phyloP scores from a whole-genome alignment of 2,113 vertebrate species.

The Lontra canadensis region DNA sequence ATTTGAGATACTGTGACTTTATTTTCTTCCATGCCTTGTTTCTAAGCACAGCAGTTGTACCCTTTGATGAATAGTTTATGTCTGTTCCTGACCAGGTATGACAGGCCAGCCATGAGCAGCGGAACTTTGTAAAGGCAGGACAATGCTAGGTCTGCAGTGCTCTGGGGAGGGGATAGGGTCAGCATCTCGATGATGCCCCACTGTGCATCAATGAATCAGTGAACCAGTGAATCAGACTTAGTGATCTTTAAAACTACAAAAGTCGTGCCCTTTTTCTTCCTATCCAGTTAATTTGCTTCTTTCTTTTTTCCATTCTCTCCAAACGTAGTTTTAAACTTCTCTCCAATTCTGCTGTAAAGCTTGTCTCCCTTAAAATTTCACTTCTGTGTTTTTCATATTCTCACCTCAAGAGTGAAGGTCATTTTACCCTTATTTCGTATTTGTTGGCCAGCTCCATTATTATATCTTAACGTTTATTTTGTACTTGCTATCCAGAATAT shows the following conservation, averaged over 20 bases:
- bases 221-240: too few relatives aligned
- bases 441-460: background rate
- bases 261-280: background rate
- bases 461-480: background rate
- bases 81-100: background rate
- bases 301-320: background rate
- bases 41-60: background rate
- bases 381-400: background rate
- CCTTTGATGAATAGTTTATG: background rate
- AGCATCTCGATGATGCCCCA: rapidly evolving
- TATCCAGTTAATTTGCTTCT: background rate
- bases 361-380: background rate
- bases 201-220: too few relatives aligned
- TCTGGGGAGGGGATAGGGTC: rapidly evolving
- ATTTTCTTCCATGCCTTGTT: background rate
- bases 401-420: background rate
- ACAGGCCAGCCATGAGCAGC: rapidly evolving
- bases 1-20: background rate
- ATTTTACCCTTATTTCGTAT: background rate
- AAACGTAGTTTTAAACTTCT: background rate
- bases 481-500: background rate
- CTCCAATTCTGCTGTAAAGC: background rate
- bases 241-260: background rate
- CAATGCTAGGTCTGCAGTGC: rapidly evolving
- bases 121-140: rapidly evolving